Conservation (phyloP, 2,888 invertebrate species). For the Microplitis deprimator region DNA sequence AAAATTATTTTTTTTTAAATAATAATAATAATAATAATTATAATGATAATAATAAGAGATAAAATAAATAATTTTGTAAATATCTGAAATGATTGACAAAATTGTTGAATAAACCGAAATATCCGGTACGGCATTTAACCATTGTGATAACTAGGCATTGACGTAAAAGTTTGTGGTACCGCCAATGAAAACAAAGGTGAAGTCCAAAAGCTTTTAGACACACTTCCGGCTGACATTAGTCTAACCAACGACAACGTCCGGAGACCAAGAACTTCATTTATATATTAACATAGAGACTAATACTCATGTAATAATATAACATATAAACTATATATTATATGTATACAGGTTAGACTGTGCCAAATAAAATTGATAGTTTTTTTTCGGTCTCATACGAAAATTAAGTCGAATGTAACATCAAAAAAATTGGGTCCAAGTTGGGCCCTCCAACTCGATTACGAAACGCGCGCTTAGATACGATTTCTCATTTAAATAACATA, state of each 20-base stretch:
- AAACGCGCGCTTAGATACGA: too few species aligned
- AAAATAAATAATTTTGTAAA: background rate
- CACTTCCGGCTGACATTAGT: slow-evolving; percentile 53
- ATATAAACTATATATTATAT: too few species aligned
- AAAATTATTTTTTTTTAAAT: background rate
- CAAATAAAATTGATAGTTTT: too few species aligned
- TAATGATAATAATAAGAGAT: background rate
- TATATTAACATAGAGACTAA: background rate
- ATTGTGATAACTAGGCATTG: slow-evolving; percentile 9
- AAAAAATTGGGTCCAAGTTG: too few species aligned
- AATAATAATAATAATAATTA: background rate
- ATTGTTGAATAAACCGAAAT: slow-evolving; percentile 13
- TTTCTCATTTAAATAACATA: too few species aligned
- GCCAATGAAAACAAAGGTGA: slow-evolving; percentile 60
- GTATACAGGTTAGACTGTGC: too few species aligned
- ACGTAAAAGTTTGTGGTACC: slow-evolving; percentile 53
- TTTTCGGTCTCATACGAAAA: too few species aligned
- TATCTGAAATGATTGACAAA: background rate
- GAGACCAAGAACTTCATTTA: background rate
- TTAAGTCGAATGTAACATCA: too few species aligned
- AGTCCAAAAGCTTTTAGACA: slow-evolving; percentile 56
- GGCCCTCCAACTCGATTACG: too few species aligned
- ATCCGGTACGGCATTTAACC: background rate
- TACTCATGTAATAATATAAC: background rate
- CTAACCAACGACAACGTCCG: slow-evolving; percentile 17